Percentiles rank a stretch among this genome's conserved stretches.
Conservation (phyloP, 2,113 vertebrate genomes). For the Hiodon alosoides region DNA sequence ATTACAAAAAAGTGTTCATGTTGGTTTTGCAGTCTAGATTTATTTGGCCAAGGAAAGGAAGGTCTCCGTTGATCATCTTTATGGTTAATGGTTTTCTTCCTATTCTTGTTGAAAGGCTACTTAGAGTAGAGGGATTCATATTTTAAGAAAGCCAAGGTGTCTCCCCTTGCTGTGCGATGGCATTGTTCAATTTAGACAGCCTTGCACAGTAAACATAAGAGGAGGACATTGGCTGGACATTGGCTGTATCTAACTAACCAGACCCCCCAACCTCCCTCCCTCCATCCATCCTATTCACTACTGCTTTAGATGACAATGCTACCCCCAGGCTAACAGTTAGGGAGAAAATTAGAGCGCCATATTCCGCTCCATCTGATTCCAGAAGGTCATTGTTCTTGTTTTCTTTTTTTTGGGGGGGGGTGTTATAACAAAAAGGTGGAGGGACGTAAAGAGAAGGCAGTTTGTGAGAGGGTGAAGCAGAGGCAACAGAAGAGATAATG, state of each 20-base stretch:
- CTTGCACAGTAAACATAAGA: neutral
- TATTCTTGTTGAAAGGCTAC: too few species aligned
- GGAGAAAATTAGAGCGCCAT: slow-evolving; percentile 42
- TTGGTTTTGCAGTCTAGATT: too few species aligned
- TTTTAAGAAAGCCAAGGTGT: neutral
- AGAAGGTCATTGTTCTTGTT: slow-evolving; percentile 55
- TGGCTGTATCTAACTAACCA: neutral
- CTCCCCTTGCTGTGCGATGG: neutral
- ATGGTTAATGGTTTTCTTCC: too few species aligned
- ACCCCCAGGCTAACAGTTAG: slow-evolving; percentile 53
- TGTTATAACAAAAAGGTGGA: neutral
- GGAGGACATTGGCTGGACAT: neutral
- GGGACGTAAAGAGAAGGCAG: neutral
- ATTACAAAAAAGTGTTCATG: too few species aligned
- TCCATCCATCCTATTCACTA: slow-evolving; percentile 7
- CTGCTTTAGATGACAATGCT: neutral
- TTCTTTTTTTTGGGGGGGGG: neutral
- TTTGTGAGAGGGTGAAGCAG: neutral
- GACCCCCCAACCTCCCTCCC: neutral
- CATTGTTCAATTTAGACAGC: neutral
- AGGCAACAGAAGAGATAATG: neutral
- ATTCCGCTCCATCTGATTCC: slow-evolving; percentile 55
- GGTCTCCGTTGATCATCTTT: too few species aligned
- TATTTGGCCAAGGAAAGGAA: too few species aligned
- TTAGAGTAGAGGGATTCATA: neutral